These are phyloP conservation scores for Conus betulinus DNA, from an alignment of 1,140 invertebrate species.

Conservation along the genomic window DNA sequence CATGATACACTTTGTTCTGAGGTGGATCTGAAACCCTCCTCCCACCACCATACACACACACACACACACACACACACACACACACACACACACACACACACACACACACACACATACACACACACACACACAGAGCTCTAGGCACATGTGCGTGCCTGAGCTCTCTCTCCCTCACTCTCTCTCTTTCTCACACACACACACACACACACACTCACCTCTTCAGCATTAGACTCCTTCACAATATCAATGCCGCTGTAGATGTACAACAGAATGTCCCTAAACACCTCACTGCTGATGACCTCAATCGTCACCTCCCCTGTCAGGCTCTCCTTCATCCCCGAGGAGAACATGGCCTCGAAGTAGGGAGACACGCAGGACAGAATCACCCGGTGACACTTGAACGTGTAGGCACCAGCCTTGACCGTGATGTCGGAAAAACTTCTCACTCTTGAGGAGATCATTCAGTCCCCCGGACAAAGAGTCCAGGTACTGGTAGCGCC, in stretches of 20 bases:
- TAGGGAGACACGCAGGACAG: conserved; percentile 63
- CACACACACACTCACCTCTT: conserved; percentile 42
- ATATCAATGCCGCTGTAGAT: conserved; percentile 64
- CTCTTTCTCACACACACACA: background rate
- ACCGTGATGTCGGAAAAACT: conserved; percentile 64
- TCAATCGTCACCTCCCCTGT: conserved; percentile 66
- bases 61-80: too few relatives aligned
- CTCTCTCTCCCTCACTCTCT: too few relatives aligned
- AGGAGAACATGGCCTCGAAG: conserved; percentile 69
- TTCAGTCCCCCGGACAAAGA: conserved; percentile 62
- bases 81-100: too few relatives aligned
- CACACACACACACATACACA: too few relatives aligned
- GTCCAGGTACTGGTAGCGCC: conserved; percentile 56
- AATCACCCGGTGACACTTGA: conserved; percentile 65
- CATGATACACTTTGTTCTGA: too few relatives aligned
- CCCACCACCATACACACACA: too few relatives aligned
- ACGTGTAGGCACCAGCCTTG: conserved; percentile 52
- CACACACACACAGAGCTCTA: too few relatives aligned
- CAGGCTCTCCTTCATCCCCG: conserved; percentile 69
- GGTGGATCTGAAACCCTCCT: too few relatives aligned
- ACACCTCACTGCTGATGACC: conserved; percentile 61
- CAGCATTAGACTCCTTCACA: conserved; percentile 61
- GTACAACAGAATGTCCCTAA: conserved; percentile 62
- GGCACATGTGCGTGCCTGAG: too few relatives aligned
- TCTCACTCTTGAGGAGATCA: conserved; percentile 49